Conservation (phyloP, 2,888 invertebrate species). For the Gymnoscelis rufifasciata region DNA sequence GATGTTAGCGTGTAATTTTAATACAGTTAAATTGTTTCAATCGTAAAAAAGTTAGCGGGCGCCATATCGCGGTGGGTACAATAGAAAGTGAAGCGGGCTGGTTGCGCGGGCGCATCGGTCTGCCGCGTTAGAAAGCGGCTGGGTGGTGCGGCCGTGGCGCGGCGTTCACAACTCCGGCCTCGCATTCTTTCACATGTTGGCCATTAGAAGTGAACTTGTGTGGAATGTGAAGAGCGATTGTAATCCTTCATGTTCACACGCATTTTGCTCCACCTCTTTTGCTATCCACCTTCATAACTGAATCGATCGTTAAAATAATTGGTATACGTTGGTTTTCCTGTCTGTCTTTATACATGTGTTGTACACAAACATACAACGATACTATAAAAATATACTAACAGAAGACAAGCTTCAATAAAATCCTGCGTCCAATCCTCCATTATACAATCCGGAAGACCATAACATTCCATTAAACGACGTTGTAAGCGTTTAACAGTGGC, state of each 20-base stretch:
- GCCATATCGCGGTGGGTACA: constrained; percentile 49
- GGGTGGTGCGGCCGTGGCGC: constrained; percentile 48
- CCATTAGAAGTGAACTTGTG: constrained; percentile 26
- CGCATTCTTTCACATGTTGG: constrained; percentile 59
- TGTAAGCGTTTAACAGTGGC: constrained; percentile 38
- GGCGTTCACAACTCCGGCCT: constrained; percentile 50
- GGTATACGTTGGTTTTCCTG: too few relatives aligned
- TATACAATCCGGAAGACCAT: constrained; percentile 23
- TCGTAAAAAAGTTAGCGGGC: constrained; percentile 30
- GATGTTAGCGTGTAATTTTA: constrained; percentile 27
- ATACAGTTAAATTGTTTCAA: constrained; percentile 30
- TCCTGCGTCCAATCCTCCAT: constrained; percentile 15
- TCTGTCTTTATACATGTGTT: too few relatives aligned
- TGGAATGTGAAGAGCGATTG: constrained; percentile 24
- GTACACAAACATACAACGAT: too few relatives aligned
- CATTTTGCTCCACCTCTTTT: background rate
- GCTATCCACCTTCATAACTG: too few relatives aligned
- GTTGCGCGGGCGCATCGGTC: constrained; percentile 63
- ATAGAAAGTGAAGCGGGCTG: constrained; percentile 73
- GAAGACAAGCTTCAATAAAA: constrained; percentile 37
- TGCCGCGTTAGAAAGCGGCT: constrained; percentile 71
- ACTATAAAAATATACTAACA: too few relatives aligned
- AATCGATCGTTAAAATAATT: too few relatives aligned
- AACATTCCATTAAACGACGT: constrained; percentile 33
- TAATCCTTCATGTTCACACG: constrained; percentile 15